These are phyloP conservation scores for Cantharis lateralis DNA, from an alignment of 2,888 invertebrate species.

Conservation along the genomic window DNA sequence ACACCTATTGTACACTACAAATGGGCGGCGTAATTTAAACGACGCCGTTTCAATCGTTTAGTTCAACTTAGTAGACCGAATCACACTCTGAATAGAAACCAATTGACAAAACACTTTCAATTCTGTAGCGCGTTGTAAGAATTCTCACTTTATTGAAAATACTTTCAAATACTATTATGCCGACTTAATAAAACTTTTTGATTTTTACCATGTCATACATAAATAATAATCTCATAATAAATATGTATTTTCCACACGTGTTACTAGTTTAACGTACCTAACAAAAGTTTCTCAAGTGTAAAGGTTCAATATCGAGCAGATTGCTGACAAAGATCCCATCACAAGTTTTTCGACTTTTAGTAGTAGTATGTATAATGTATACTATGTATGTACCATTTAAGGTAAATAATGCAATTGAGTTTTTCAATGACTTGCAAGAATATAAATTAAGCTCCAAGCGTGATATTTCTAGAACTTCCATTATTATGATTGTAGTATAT, in stretches of 20 bases:
- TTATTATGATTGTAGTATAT: neutral
- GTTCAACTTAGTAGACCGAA: conserved; percentile 16
- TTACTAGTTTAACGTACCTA: neutral
- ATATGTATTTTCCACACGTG: neutral
- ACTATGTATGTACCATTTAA: neutral
- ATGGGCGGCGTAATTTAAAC: conserved; percentile 36
- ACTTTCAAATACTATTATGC: neutral
- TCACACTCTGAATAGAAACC: conserved; percentile 1
- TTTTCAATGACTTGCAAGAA: neutral
- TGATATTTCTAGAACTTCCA: neutral
- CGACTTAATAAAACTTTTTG: neutral
- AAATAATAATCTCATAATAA: neutral
- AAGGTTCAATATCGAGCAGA: neutral
- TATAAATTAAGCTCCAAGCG: neutral
- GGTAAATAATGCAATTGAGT: neutral
- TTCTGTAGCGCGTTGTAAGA: neutral
- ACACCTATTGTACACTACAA: conserved; percentile 47
- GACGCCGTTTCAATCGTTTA: conserved; percentile 28
- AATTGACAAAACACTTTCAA: conserved; percentile 12
- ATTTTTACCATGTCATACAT: neutral
- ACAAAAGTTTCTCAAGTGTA: neutral
- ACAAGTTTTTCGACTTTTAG: neutral
- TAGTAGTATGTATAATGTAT: neutral
- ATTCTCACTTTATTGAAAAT: neutral
- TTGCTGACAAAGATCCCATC: neutral